A percentile compares a stretch with the other conserved stretches of the same genome.
Conservation (phyloP, 2,113 vertebrate genomes). For the Craseonycteris thonglongyai region DNA sequence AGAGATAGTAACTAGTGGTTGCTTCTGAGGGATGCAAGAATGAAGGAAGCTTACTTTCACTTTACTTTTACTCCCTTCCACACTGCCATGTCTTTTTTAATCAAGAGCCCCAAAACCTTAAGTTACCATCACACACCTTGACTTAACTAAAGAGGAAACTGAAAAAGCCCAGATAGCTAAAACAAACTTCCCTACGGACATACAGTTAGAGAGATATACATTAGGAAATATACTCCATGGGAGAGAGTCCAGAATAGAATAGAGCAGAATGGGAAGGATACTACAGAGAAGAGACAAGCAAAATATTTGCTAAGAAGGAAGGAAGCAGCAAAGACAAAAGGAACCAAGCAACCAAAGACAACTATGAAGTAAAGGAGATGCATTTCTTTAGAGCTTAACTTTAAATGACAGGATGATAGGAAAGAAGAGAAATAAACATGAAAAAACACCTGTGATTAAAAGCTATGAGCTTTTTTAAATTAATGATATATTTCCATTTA, state of each 20-base stretch:
- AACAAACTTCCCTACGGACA: conserved; percentile 6
- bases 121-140: neutral
- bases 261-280: conserved; percentile 39
- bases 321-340: conserved; percentile 16
- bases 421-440: conserved; percentile 17
- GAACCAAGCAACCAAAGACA: conserved; percentile 21
- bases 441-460: neutral
- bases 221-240: neutral
- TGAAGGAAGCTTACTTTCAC: conserved; percentile 41
- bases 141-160: neutral
- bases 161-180: neutral
- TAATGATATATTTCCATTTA: neutral
- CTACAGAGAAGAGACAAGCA: conserved; percentile 1
- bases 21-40: neutral
- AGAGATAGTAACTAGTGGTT: neutral
- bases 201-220: neutral
- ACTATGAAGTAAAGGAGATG: neutral
- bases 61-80: neutral
- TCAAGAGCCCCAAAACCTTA: neutral
- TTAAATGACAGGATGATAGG: neutral
- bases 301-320: conserved; percentile 34
- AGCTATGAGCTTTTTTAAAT: too few relatives aligned
- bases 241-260: neutral
- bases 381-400: neutral
- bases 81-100: neutral